Evolutionary conservation across 2,888 invertebrate species (phyloP), one percentile per base, ranked within the genome.

Genomic region (Eugnorisma glareosa): DNA sequence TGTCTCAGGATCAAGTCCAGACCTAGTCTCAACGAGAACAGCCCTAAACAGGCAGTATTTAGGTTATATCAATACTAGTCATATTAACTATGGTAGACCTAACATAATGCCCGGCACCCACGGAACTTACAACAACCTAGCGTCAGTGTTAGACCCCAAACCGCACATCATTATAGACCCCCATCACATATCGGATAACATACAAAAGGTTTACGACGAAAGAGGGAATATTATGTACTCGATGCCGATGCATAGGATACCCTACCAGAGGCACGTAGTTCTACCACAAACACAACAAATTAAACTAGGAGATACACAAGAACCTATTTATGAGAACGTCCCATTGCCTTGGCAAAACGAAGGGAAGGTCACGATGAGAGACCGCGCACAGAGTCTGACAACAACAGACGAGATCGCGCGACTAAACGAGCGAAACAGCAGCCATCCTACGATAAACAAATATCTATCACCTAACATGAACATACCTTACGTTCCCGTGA

Each of bases 241-340:
- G 8, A 97, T 97, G 97, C 97, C 97, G 10, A 97, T 96, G 93
- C 94, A 94, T 45, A 91, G 95, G 83, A 83, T 95, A 79, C 95
- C 96, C 11, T 96, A 95, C 77, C 95, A 94, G 73, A 91, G 94
- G 75, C 94, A 97, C 89, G 84, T 97, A 86, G 94, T 98, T 84
- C 82, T 97, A 66, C 97, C 97, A 28, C 95, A 96, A 37, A 93
- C 95, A 81, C 97, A 96, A 79, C 92, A 94, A 73, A 91, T 94
- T 13, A 93, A 94, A 59, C 95, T 89, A n/a, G 86, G 89, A 37
- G 88, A 97, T 77, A 94, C 97, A 0, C 96, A 97, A 24, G 98
- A 98, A 90, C 98, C 98, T 1, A 98, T 98, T 83, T 98, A 98
- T 92, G 98, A 98, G 90, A 98, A 98, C 92, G 98, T 98, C 13